Evolutionary conservation across 2,113 vertebrate species (phyloP).

Genomic region (Burhinus oedicnemus): DNA sequence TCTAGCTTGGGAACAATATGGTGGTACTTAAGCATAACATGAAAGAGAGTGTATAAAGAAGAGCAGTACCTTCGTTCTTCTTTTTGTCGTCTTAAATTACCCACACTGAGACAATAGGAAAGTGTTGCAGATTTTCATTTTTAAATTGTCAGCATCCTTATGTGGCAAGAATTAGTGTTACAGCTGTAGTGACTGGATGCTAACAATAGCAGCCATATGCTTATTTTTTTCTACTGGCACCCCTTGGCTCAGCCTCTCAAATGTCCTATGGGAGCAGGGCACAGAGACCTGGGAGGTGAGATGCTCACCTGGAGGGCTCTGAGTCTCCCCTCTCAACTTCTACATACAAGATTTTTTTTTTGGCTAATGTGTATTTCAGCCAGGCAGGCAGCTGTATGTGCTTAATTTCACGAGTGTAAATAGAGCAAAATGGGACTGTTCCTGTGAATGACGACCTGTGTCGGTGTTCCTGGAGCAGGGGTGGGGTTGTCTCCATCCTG

Average conservation of each 20-base stretch:
- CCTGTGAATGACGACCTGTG: too few species aligned
- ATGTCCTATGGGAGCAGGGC: neutral
- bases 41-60: neutral
- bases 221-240: neutral
- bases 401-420: neutral
- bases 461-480: neutral
- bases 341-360: neutral
- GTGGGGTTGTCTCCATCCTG: rapidly evolving
- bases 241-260: neutral
- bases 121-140: neutral
- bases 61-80: neutral
- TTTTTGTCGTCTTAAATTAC: neutral
- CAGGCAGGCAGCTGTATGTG: rapidly evolving
- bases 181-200: neutral
- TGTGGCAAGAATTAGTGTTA: neutral
- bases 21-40: neutral
- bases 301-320: neutral
- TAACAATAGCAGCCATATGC: neutral
- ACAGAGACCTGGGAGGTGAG: neutral
- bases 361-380: neutral
- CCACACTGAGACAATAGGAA: neutral
- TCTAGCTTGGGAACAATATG: neutral
- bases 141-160: neutral
- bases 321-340: neutral
- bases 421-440: neutral